Base-by-base conservation (phyloP, 2,888 invertebrate genomes). In the Autographa gamma region DNA sequence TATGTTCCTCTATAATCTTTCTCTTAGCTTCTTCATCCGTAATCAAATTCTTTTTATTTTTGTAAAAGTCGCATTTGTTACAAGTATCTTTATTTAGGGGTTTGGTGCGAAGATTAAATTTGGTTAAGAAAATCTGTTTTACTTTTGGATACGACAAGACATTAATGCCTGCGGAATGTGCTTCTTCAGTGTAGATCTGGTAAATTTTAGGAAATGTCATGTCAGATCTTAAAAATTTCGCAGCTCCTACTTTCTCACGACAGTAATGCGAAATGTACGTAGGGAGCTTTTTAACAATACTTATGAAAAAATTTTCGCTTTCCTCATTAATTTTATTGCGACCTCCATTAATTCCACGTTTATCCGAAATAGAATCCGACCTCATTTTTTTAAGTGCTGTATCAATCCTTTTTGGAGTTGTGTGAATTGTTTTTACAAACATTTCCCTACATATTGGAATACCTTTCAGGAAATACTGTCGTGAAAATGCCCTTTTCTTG, bases 71-170 rank as follows among this genome's bases (percentile, higher is more conserved):
- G 7, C 67, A 67, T 60, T 62, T 74, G 43, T 70, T 71, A 32
- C 73, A 73, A 11, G 76, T 76, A 32, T 76, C 72, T 66, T 70
- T 76, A 38, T 76, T 73, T 19, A 76, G 31, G 18, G 70, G 58
- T 63, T 76, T 76, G 48, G 67, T 68, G 54, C 73, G 63, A 11
- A 76, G 76, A 66, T 71, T 73, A 68, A 73, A 73, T 63, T 75
- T 73, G 25, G 71, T 66, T 38, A 71, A 63, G 43, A 71, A 74
- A 52, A 66, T 38, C 13, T 72, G 52, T 54, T 73, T 69, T 18
- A 5, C 62, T 60, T 66, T 73, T 69, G 64, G 32, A 60, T 58
- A 62, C 34, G 68, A 72, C 32, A 68, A 31, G 18, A 18, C 14
- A n/a, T 63, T 62, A 43, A 73, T 34, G n/a, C 52, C 66, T 58